Conservation (phyloP, 2,113 vertebrate species). For the Anser brachyrhynchus region DNA sequence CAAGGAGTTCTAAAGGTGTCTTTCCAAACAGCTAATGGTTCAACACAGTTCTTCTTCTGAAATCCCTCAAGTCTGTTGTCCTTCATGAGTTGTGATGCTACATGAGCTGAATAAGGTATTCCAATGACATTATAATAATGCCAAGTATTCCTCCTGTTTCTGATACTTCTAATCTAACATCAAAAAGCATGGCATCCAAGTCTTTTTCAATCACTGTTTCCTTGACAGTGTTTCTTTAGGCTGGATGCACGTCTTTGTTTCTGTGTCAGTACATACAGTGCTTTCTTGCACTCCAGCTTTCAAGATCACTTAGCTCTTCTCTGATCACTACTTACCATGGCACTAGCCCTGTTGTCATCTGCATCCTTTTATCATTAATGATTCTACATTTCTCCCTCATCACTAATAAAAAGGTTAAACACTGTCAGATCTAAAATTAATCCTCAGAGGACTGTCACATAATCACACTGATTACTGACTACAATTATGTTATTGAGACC, state of each 20-base stretch:
- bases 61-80: background rate
- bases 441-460: background rate
- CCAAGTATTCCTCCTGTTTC: background rate
- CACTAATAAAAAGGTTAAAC: constrained; percentile 47
- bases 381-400: background rate
- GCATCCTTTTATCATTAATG: background rate
- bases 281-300: background rate
- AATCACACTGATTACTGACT: background rate
- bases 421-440: background rate
- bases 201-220: background rate
- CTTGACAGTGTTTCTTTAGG: background rate
- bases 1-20: background rate
- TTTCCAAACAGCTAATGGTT: background rate
- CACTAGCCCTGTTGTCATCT: background rate
- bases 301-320: background rate
- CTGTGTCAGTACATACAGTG: background rate
- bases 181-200: background rate
- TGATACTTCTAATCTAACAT: background rate
- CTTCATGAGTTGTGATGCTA: background rate
- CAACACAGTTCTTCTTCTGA: background rate
- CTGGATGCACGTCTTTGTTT: background rate
- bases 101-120: background rate
- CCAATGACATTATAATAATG: background rate
- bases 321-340: background rate
- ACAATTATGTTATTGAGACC: background rate